These are phyloP conservation scores for Megalonaias nervosa DNA, from an alignment of 1,140 invertebrate genomes.

Conservation along the genomic window DNA sequence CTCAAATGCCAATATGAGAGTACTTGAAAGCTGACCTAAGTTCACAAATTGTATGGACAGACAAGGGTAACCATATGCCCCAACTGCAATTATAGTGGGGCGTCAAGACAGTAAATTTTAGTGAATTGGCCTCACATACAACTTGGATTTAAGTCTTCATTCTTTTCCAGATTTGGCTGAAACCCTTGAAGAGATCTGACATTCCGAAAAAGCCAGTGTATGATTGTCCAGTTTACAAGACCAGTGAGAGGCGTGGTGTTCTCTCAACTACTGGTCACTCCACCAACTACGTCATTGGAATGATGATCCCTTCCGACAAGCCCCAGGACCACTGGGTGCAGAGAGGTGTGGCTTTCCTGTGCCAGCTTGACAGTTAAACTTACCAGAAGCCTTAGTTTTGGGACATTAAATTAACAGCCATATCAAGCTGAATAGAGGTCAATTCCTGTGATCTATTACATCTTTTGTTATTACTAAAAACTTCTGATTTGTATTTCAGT, in stretches of 20 bases:
- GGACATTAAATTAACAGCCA: too few relatives aligned
- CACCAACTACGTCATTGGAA: conserved; percentile 71
- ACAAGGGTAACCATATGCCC: too few relatives aligned
- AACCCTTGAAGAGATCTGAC: conserved; percentile 64
- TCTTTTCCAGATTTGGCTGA: conserved; percentile 64
- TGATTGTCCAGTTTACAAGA: conserved; percentile 90
- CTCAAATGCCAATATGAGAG: too few relatives aligned
- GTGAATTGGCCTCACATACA: not conserved
- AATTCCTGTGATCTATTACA: too few relatives aligned
- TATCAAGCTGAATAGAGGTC: too few relatives aligned
- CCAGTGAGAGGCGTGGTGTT: conserved; percentile 79
- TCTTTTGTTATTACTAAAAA: too few relatives aligned
- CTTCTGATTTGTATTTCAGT: too few relatives aligned
- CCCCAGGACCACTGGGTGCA: conserved; percentile 69
- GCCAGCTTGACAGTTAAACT: conserved; percentile 81
- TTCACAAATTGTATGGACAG: too few relatives aligned
- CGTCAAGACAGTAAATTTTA: too few relatives aligned
- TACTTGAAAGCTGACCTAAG: too few relatives aligned
- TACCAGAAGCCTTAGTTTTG: too few relatives aligned
- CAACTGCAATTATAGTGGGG: too few relatives aligned
- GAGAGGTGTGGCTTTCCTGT: conserved; percentile 76
- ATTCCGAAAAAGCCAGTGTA: conserved; percentile 73
- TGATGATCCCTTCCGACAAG: conserved; percentile 66
- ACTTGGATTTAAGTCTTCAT: not conserved
- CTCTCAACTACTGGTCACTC: conserved; percentile 72